These are phyloP conservation scores for Microctenopoma stevenorrisi DNA, from an alignment of 2,797 vertebrate species.

Conservation along the genomic window DNA sequence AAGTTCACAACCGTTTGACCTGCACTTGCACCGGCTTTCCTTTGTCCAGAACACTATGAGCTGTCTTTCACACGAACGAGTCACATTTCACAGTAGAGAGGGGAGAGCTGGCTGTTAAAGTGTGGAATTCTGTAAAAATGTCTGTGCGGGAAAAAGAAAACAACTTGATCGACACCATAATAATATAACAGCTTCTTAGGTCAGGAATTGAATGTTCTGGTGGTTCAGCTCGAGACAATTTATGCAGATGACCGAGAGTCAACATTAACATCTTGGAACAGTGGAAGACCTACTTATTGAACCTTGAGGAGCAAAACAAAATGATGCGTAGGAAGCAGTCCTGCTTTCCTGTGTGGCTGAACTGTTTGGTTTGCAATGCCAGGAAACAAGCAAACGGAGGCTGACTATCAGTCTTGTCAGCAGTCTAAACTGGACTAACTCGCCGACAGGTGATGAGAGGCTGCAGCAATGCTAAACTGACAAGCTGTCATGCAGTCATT, in stretches of 20 bases:
- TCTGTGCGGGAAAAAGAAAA: not conserved
- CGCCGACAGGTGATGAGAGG: conserved; percentile 60
- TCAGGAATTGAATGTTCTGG: not conserved
- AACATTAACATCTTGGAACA: not conserved
- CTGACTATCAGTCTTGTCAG: conserved; percentile 40
- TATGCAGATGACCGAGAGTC: not conserved
- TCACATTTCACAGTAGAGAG: conserved; percentile 2
- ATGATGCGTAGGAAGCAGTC: not conserved
- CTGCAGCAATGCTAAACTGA: conserved; percentile 52
- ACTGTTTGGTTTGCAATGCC: conserved; percentile 9
- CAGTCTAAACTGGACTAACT: conserved; percentile 56
- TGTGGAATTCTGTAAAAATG: conserved; percentile 3
- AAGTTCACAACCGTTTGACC: conserved; percentile 6
- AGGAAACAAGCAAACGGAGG: conserved; percentile 13
- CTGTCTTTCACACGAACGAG: conserved; percentile 5
- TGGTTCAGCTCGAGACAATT: not conserved
- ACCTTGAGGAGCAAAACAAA: not conserved
- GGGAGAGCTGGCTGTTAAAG: not conserved
- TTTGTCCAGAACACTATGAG: not conserved
- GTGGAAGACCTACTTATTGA: not conserved
- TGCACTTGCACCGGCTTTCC: not conserved
- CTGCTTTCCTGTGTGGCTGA: conserved; percentile 27
- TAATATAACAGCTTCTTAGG: not conserved
- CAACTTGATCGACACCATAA: too few species aligned
- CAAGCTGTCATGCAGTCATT: conserved; percentile 51